Conservation (phyloP, 2,113 vertebrate genomes). For the Siniperca knerii region DNA sequence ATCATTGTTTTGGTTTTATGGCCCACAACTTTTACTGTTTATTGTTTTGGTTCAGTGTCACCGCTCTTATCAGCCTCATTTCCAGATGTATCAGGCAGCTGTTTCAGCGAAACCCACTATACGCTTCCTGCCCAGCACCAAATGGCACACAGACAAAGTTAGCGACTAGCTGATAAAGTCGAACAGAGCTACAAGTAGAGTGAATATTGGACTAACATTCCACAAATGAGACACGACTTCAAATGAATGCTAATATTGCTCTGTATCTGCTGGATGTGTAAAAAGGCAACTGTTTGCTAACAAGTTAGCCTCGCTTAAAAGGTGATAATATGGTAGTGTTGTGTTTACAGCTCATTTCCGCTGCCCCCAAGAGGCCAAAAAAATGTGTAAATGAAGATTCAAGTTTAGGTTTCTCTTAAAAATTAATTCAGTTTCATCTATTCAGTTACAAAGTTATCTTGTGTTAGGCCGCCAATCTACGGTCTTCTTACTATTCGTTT, state of each 20-base stretch:
- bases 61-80: not conserved
- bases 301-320: not conserved
- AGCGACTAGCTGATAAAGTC: too few relatives aligned
- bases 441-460: not conserved
- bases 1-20: conserved; percentile 20
- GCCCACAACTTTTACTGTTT: conserved; percentile 5
- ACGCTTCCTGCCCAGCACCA: not conserved
- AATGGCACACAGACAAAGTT: not conserved
- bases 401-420: not conserved
- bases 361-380: not conserved
- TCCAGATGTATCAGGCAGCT: conserved; percentile 41
- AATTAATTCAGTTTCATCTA: not conserved
- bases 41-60: conserved; percentile 18
- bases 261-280: not conserved
- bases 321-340: not conserved
- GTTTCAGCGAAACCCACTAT: not conserved
- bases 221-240: not conserved
- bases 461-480: not conserved
- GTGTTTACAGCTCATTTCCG: not conserved
- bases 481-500: too few relatives aligned
- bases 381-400: not conserved
- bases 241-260: not conserved
- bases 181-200: not conserved
- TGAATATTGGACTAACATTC: not conserved
- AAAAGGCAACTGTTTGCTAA: not conserved